Percentiles rank a stretch among this genome's conserved stretches.
Evolutionary conservation across 53 echinoderm and acorn worm genomes (phyloP).

Genomic region (Temnopleurus reevesii): DNA sequence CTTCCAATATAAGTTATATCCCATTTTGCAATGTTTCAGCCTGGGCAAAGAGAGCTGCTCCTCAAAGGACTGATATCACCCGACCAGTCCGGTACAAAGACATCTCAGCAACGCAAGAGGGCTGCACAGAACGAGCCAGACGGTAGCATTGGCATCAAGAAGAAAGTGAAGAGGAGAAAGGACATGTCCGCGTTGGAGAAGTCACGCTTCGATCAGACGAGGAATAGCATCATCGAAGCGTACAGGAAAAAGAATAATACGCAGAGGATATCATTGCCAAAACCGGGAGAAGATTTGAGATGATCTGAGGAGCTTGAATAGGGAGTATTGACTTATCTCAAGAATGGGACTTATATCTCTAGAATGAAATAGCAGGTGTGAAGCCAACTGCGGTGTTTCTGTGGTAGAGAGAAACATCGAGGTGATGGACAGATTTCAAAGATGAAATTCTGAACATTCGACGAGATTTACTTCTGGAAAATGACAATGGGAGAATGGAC

Average conservation of each 20-base stretch:
- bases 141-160: neutral
- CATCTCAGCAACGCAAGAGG: neutral
- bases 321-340: neutral
- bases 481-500: no score
- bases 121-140: neutral
- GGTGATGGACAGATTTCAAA: no score
- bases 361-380: no score
- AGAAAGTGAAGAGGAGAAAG: constrained; percentile 39
- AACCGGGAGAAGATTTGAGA: constrained; percentile 15
- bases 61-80: constrained; percentile 21
- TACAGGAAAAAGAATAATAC: constrained; percentile 50
- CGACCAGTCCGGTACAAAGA: neutral
- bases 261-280: neutral
- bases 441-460: no score
- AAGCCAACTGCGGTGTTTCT: no score
- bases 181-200: constrained; percentile 47
- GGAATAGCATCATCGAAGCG: constrained; percentile 13
- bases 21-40: constrained; percentile 13
- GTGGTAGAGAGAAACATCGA: no score
- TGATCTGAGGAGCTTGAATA: neutral
- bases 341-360: neutral
- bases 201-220: constrained; percentile 8
- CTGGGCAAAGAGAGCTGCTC: constrained; percentile 48
- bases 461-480: no score
- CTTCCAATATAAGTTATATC: no score